Evolutionary conservation across 2,797 vertebrate genomes (phyloP), one percentile per base, ranked within the genome.

Genomic region (Sebastes diaconus): DNA sequence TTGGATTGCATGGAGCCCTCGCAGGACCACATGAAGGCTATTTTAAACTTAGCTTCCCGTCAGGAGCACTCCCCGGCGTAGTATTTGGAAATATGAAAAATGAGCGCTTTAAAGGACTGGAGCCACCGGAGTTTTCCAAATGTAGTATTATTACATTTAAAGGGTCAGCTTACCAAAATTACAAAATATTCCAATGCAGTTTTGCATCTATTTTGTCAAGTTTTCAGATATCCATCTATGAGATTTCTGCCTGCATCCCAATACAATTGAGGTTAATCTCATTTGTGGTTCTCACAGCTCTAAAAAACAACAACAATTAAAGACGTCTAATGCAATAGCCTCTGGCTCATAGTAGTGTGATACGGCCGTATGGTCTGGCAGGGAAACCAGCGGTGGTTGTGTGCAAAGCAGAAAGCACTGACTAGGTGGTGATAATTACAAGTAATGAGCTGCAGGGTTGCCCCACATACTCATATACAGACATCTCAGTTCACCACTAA

Each of bases 11-110:
- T 50, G 71, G 32, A 39, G 71, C 25, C 52, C 83, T 85, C 69
- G 55, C 10, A 57, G 61, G 80, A 83, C 69, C 85, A 81, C 82
- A 84, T 81, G 71, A 86, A 80, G 73, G 74, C 58, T 79, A 77
- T 83, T 91, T 86, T 81, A 76, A 77, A 83, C 65, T 30, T 1
- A n/a, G 46, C 68, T 65, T 73, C 82, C 85, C 34, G 46, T 55
- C 75, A 72, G 74, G 39, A 73, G 5, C 27, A 16, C 67, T 75
- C 77, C 74, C 57, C 2, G 0, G 4, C 2, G 6, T 30, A 34
- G 58, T 42, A 64, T 76, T 84, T 50, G 68, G 14, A 72, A 82
- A 75, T 24, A 32, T 80, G 32, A 78, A 59, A 68, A 74, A 55
- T 8, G 4, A 30, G 14, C n/a, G 6, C 36, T 81, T 75, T 75